Evolutionary conservation across 2,113 vertebrate genomes (phyloP), one percentile per base, ranked within the genome.

Genomic region (Halcyon malimbica): DNA sequence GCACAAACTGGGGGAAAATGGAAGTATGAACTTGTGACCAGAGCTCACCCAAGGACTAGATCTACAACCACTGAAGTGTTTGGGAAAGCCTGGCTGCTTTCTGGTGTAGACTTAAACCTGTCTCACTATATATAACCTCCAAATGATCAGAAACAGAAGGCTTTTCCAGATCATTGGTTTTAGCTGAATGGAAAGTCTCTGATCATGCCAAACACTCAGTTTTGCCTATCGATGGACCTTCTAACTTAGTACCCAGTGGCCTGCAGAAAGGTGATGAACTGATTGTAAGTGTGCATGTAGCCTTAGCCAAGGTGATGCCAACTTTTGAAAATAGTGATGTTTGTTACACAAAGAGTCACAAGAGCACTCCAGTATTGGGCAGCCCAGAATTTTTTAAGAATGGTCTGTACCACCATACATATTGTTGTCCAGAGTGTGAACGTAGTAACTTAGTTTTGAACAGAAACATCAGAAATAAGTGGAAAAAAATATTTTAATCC

Each of bases 161-260:
- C 18, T 90, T 91, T 70, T 65, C 21, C 28, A 50, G 10, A 44
- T 37, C 0, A 0, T 24, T 60, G 1, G 17, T 1, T 87, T 59
- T 64, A 29, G 20, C 3, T 2, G 6, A 24, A 8, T n/a, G 13
- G 28, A 4, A 74, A 20, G 15, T 0, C 0, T 44, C 21, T 39
- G 9, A 9, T 81, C 5, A 0, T 53, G 50, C 25, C 53, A 64
- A 17, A 62, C 16, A 2, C 7, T 28, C 18, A 5, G 6, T 50
- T 84, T 35, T 70, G 11, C 35, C n/a, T 25, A 0, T 48, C 5
- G 3, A 3, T 24, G 35, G 21, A 13, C 35, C 41, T 59, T 39
- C 56, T 23, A 11, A 10, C 6, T 42, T 51, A 10, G 5, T 65
- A 10, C 6, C 42, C 13, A 2, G 9, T 42, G 71, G 42, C n/a